Evolutionary conservation across 1,140 invertebrate species (phyloP).

Genomic region (Pseudomyrmex sp.): DNA sequence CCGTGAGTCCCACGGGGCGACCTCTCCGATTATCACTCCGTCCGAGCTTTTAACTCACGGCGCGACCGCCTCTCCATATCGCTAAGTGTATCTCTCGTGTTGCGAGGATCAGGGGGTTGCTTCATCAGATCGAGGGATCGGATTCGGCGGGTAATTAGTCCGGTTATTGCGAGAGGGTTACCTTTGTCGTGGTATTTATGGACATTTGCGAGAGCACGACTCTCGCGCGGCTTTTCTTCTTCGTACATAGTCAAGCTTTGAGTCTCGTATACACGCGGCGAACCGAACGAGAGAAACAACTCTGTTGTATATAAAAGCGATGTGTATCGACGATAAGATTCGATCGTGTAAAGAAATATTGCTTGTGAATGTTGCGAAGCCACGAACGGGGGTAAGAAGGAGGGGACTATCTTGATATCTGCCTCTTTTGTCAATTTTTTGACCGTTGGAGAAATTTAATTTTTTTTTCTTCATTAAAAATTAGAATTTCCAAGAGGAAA

Average conservation of each 20-base stretch:
- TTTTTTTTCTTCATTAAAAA: no score
- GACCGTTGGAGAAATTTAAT: not conserved
- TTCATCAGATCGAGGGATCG: slow-evolving; percentile 26
- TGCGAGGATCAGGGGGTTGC: slow-evolving; percentile 13
- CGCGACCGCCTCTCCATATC: slow-evolving; percentile 65
- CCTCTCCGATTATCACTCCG: slow-evolving; percentile 67
- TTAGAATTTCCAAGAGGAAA: no score
- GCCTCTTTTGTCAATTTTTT: not conserved
- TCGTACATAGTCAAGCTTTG: not conserved
- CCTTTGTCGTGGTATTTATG: slow-evolving; percentile 49
- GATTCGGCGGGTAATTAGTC: slow-evolving; percentile 61
- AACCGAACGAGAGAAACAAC: slow-evolving; percentile 2
- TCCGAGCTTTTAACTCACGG: slow-evolving; percentile 51
- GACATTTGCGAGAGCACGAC: slow-evolving; percentile 42
- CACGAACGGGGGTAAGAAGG: not conserved
- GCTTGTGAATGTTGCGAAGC: not conserved
- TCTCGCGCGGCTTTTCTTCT: not conserved
- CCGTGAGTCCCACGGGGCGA: slow-evolving; percentile 78
- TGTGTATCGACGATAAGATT: slow-evolving; percentile 37
- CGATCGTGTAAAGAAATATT: slow-evolving; percentile 13
- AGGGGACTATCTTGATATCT: not conserved
- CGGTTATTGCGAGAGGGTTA: slow-evolving; percentile 43
- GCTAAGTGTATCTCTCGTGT: slow-evolving; percentile 53
- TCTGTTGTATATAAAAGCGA: not conserved
- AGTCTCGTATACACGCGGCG: not conserved